Evolutionary conservation across 2,113 vertebrate genomes (phyloP).

Genomic region (Ptilorrhoa leucosticta): DNA sequence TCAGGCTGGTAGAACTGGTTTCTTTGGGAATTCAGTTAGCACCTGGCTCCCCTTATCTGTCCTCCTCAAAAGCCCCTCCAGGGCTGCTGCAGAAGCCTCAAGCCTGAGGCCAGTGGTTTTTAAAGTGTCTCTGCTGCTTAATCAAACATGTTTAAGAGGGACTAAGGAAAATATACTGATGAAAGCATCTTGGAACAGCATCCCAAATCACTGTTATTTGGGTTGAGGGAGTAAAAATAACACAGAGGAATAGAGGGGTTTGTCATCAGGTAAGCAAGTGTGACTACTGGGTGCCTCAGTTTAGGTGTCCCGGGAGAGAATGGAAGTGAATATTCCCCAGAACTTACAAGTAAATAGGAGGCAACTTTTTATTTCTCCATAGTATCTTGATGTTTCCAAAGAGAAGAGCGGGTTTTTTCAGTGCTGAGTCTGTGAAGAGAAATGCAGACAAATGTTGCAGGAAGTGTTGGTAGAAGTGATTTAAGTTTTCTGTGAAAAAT

Average conservation of each 20-base stretch:
- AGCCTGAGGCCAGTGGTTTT: neutral
- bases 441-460: neutral
- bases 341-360: neutral
- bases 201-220: neutral
- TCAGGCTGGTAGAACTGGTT: neutral
- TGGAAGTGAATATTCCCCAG: neutral
- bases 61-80: neutral
- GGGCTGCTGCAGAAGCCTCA: neutral
- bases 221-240: neutral
- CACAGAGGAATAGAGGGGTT: neutral
- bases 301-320: neutral
- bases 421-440: neutral
- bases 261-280: neutral
- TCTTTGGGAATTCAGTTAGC: neutral
- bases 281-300: neutral
- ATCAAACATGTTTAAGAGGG: neutral
- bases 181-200: neutral
- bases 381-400: neutral
- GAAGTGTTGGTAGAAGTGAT: neutral
- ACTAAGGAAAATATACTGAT: neutral
- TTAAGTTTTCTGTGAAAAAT: neutral
- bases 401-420: neutral
- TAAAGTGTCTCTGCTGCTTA: neutral
- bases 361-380: neutral
- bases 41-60: neutral